phyloP scores from a whole-genome alignment of 2,888 invertebrate genomes.

The Clepsis dumicolana region DNA sequence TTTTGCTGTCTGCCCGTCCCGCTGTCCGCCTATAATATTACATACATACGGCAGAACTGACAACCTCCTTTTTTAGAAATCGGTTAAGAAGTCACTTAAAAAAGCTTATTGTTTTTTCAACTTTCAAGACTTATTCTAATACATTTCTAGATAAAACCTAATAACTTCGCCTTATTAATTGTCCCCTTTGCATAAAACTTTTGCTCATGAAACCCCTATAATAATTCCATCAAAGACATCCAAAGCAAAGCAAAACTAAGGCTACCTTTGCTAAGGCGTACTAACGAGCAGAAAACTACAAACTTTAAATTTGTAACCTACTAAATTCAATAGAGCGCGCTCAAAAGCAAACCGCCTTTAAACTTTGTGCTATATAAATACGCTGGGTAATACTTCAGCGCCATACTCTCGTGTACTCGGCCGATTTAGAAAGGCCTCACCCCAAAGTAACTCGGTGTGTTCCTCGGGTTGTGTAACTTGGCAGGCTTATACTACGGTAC shows the following conservation, averaged over 20 bases:
- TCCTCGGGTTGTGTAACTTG: conserved; percentile 3
- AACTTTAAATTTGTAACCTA: conserved; percentile 17
- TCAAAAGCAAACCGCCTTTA: neutral
- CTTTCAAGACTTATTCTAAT: too few relatives aligned
- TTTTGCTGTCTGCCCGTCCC: too few relatives aligned
- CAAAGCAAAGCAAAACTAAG: conserved; percentile 5
- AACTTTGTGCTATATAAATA: conserved; percentile 30
- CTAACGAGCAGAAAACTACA: conserved; percentile 28
- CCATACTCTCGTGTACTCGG: conserved; percentile 10
- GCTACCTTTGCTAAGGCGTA: neutral
- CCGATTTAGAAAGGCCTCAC: conserved; percentile 5
- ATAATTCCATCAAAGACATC: conserved; percentile 29
- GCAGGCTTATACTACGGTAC: conserved; percentile 41
- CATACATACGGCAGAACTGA: too few relatives aligned
- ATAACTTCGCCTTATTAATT: too few relatives aligned
- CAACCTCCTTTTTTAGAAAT: too few relatives aligned
- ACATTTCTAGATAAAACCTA: too few relatives aligned
- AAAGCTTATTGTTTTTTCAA: too few relatives aligned
- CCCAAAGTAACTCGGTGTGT: neutral
- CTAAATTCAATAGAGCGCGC: conserved; percentile 21
- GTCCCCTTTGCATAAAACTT: neutral
- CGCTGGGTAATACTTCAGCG: conserved; percentile 26
- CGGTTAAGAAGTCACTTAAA: too few relatives aligned
- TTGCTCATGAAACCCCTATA: conserved; percentile 6
- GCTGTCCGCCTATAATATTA: too few relatives aligned